Percentiles rank a stretch among this genome's conserved stretches.
These are phyloP conservation scores for Haemorhous mexicanus DNA, from an alignment of 2,113 vertebrate species.

Conservation along the genomic window DNA sequence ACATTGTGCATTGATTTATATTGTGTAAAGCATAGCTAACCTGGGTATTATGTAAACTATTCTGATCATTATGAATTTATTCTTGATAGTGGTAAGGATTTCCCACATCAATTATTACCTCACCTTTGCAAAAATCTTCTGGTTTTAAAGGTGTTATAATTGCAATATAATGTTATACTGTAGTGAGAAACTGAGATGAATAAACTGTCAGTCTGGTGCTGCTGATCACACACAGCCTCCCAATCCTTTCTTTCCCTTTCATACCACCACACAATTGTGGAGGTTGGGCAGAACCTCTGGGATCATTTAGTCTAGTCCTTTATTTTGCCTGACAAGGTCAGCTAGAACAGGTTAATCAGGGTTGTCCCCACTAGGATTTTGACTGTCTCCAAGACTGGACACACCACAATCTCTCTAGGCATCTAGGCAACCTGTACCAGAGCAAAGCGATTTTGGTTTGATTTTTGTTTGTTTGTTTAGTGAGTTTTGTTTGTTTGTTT, in stretches of 20 bases:
- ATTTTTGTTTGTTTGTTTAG: no score
- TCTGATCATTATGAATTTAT: neutral
- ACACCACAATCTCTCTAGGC: neutral
- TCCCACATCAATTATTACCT: neutral
- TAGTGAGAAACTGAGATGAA: neutral
- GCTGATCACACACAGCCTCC: neutral
- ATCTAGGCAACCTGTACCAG: neutral
- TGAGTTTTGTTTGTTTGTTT: no score
- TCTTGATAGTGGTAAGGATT: neutral
- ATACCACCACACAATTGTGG: neutral
- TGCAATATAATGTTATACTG: neutral
- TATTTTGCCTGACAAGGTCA: neutral
- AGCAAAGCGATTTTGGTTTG: neutral
- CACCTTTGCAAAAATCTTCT: neutral
- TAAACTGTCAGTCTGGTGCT: neutral
- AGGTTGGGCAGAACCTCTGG: neutral
- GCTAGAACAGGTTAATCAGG: neutral
- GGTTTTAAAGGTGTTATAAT: neutral
- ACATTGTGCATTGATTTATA: neutral
- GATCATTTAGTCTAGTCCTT: neutral
- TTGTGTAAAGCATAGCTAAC: neutral
- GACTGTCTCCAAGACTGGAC: neutral
- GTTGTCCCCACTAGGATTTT: neutral
- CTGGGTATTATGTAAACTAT: neutral
- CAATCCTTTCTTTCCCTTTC: neutral